These are phyloP conservation scores for Odontomyia ornata DNA, from an alignment of 2,888 invertebrate species.

Conservation along the genomic window DNA sequence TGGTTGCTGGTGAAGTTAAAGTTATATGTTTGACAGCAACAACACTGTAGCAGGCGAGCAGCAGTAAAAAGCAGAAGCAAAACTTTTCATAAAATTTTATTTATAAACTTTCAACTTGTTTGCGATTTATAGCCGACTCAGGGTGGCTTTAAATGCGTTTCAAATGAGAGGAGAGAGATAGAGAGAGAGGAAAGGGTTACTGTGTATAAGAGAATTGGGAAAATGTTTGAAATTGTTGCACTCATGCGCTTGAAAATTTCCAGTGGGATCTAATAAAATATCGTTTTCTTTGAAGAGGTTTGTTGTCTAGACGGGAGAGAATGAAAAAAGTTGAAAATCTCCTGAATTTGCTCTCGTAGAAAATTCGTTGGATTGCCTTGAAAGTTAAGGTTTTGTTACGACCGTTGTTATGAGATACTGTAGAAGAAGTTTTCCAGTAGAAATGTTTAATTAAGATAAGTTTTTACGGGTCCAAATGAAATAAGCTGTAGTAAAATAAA, in stretches of 20 bases:
- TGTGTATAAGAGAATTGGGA: too few species aligned
- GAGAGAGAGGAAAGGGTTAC: neutral
- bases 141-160: neutral
- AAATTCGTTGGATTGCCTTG: too few species aligned
- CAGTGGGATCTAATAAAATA: neutral
- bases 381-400: too few species aligned
- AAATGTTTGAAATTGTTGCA: conserved; percentile 21
- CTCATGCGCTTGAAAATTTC: neutral
- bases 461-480: too few species aligned
- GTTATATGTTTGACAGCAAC: neutral
- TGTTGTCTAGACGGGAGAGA: conserved; percentile 2
- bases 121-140: conserved; percentile 21
- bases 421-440: too few species aligned
- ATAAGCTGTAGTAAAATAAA: too few species aligned
- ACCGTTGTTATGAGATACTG: too few species aligned
- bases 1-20: neutral
- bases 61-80: conserved; percentile 17
- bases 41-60: neutral
- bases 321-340: conserved; percentile 1
- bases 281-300: neutral
- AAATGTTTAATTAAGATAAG: too few species aligned
- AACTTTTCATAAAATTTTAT: conserved; percentile 29
- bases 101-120: conserved; percentile 31
- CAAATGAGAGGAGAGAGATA: neutral
- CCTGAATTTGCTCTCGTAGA: too few species aligned